A percentile compares a stretch with the other conserved stretches of the same genome.
These are phyloP conservation scores for Bucorvus abyssinicus DNA, from an alignment of 2,797 vertebrate species.

Conservation along the genomic window DNA sequence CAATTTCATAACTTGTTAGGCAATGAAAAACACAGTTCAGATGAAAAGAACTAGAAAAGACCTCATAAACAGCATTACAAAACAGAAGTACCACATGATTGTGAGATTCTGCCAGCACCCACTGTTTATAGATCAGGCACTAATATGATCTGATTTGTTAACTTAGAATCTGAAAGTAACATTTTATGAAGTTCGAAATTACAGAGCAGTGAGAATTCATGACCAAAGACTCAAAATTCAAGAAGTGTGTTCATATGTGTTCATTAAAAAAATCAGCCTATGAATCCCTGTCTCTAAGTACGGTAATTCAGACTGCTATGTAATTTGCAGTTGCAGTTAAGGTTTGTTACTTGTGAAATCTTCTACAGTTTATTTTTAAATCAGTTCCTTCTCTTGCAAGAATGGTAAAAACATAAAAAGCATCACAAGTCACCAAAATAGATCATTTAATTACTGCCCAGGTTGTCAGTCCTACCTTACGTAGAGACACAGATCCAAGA, in stretches of 20 bases:
- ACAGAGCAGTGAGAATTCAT: not conserved
- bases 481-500: not conserved
- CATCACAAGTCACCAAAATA: slow-evolving; percentile 32
- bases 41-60: not conserved
- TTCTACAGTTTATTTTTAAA: slow-evolving; percentile 32
- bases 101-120: not conserved
- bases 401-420: slow-evolving; percentile 51
- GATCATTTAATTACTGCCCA: not conserved
- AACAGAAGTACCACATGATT: not conserved
- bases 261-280: not conserved
- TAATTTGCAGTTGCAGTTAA: slow-evolving; percentile 30
- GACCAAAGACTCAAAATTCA: not conserved
- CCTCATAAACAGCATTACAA: not conserved
- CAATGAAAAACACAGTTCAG: not conserved
- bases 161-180: not conserved
- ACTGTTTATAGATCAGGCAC: not conserved
- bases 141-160: not conserved
- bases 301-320: not conserved
- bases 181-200: not conserved
- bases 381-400: slow-evolving; percentile 55
- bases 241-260: not conserved
- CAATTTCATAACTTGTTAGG: not conserved
- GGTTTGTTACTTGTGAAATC: slow-evolving; percentile 56
- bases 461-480: not conserved
- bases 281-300: slow-evolving; percentile 15